Conservation (phyloP, 1,140 invertebrate species). For the Anastrepha obliqua region DNA sequence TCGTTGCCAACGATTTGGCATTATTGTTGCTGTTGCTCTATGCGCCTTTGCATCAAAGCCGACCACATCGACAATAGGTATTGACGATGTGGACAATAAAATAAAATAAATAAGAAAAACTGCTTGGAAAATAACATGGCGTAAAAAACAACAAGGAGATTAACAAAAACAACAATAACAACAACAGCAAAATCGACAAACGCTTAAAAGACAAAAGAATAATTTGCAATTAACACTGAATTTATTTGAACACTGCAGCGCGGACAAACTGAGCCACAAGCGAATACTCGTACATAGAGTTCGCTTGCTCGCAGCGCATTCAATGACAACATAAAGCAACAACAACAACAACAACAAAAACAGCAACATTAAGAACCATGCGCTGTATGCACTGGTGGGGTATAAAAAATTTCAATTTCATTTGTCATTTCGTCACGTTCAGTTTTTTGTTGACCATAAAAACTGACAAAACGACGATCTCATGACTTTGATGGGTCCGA, state of each 20-base stretch:
- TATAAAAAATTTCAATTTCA: slow-evolving; percentile 67
- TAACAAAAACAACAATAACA: background rate
- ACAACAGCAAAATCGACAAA: background rate
- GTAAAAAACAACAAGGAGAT: background rate
- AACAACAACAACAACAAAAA: background rate
- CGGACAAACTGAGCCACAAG: background rate
- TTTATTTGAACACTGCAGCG: slow-evolving; percentile 16
- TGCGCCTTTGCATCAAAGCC: slow-evolving; percentile 8
- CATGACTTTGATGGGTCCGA: slow-evolving; percentile 67
- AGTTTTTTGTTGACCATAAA: slow-evolving; percentile 61
- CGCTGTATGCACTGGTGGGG: background rate
- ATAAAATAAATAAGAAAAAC: background rate
- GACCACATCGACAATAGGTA: background rate
- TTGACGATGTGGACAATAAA: background rate
- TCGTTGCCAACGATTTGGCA: too few relatives aligned
- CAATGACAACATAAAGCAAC: slow-evolving; percentile 27
- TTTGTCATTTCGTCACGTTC: slow-evolving; percentile 67
- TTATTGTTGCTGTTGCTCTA: background rate
- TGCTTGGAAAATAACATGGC: background rate
- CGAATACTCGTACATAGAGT: background rate
- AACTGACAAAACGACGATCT: slow-evolving; percentile 58
- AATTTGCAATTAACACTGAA: slow-evolving; percentile 36
- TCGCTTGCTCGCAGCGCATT: background rate
- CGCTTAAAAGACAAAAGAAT: slow-evolving; percentile 30
- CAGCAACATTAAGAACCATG: background rate